Conservation (phyloP, 2,797 vertebrate species). For the Oryzias dopingdopingensis region DNA sequence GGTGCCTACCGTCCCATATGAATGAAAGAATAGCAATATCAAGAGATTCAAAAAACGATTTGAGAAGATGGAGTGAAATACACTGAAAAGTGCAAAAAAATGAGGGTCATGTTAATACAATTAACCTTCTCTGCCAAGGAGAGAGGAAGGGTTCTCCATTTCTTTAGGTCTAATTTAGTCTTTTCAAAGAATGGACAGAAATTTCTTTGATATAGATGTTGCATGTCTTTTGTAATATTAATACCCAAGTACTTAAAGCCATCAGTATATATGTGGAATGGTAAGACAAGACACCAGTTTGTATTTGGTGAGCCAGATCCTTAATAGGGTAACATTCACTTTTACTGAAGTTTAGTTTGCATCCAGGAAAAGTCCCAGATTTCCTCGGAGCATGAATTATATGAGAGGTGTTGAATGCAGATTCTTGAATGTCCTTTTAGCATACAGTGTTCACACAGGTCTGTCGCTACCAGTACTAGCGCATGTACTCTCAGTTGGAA, state of each 20-base stretch:
- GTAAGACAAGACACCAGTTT: background rate
- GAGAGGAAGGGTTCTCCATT: background rate
- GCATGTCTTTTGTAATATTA: slow-evolving; percentile 5
- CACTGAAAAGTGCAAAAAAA: background rate
- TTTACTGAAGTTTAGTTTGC: background rate
- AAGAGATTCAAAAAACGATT: background rate
- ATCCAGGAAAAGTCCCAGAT: background rate
- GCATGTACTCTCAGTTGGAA: too few species aligned
- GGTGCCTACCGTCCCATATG: background rate
- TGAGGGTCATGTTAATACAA: slow-evolving; percentile 1
- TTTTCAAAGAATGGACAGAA: background rate
- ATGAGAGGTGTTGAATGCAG: too few species aligned
- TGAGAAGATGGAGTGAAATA: too few species aligned
- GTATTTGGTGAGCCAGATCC: background rate
- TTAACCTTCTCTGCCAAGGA: background rate
- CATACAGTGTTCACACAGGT: too few species aligned
- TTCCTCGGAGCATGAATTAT: background rate
- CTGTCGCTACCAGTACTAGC: too few species aligned
- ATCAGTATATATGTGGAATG: background rate
- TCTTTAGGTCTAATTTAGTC: background rate
- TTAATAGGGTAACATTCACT: background rate
- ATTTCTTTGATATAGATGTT: background rate
- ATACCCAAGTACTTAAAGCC: slow-evolving; percentile 10
- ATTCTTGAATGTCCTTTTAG: too few species aligned
- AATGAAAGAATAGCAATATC: slow-evolving; percentile 3